Percentiles rank a stretch among this genome's conserved stretches.
phyloP scores from a whole-genome alignment of 2,797 vertebrate species.

The Ammospiza maritima region DNA sequence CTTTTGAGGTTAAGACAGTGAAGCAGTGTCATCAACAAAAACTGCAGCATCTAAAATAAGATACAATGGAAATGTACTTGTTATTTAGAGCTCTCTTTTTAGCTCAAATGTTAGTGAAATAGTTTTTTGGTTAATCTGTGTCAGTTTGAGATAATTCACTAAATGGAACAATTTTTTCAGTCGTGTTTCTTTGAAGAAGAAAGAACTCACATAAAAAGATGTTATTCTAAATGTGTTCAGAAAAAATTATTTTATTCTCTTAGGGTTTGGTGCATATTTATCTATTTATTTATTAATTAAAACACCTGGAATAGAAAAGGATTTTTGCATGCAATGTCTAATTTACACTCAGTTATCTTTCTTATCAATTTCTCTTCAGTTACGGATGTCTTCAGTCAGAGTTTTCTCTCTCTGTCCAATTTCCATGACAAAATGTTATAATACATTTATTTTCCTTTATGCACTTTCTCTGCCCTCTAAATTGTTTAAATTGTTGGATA shows the following conservation, averaged over 20 bases:
- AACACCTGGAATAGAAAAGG: background rate
- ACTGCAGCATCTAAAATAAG: background rate
- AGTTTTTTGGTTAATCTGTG: background rate
- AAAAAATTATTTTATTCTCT: background rate
- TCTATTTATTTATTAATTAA: background rate
- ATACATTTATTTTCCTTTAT: background rate
- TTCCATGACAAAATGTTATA: background rate
- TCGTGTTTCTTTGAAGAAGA: background rate
- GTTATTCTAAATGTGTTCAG: background rate
- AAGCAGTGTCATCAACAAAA: background rate
- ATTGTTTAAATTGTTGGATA: conserved; percentile 24
- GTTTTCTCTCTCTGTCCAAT: background rate
- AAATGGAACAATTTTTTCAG: background rate
- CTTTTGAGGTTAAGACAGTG: background rate
- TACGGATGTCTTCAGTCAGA: background rate
- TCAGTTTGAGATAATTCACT: background rate
- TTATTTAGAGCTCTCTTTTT: background rate
- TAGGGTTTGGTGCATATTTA: background rate
- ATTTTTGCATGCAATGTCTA: background rate
- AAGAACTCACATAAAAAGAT: background rate
- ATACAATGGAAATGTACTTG: background rate
- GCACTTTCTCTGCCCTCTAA: background rate
- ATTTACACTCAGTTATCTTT: background rate
- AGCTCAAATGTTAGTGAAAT: background rate
- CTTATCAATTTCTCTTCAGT: background rate